Percentiles rank a stretch among this genome's conserved stretches.
Conservation (phyloP, 1,140 invertebrate genomes). For the Diorhabda elongata region DNA sequence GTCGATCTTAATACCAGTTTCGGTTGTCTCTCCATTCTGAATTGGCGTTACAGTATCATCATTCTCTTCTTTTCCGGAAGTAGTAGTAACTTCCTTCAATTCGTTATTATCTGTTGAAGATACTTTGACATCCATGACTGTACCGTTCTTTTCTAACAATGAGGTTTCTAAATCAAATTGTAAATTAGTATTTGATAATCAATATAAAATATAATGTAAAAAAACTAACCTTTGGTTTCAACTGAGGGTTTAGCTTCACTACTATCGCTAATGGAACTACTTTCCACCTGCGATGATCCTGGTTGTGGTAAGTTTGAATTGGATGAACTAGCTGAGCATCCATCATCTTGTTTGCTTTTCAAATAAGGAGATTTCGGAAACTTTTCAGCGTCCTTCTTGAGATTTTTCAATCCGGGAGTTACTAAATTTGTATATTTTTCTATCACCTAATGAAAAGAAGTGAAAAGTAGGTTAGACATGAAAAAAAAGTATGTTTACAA, state of each 20-base stretch:
- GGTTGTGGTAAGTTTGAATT: neutral
- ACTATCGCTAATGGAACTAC: conserved; percentile 13
- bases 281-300: neutral
- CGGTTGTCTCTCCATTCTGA: conserved; percentile 29
- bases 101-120: conserved; percentile 25
- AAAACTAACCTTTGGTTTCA: conserved; percentile 16
- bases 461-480: too few relatives aligned
- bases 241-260: conserved; percentile 9
- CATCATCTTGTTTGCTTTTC: conserved; percentile 28
- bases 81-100: conserved; percentile 11
- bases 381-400: conserved; percentile 32
- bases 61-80: conserved; percentile 1
- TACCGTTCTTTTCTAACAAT: conserved; percentile 20
- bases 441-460: conserved; percentile 49
- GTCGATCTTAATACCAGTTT: conserved; percentile 10
- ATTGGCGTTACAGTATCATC: conserved; percentile 15
- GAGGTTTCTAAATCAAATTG: neutral
- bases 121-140: conserved; percentile 24
- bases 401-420: conserved; percentile 26
- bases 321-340: conserved; percentile 3
- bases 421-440: conserved; percentile 54
- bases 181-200: too few relatives aligned
- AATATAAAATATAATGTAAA: too few relatives aligned
- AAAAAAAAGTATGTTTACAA: too few relatives aligned
- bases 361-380: conserved; percentile 29